Conservation (phyloP, 2,797 vertebrate species). For the Myiotriccus ornatus region DNA sequence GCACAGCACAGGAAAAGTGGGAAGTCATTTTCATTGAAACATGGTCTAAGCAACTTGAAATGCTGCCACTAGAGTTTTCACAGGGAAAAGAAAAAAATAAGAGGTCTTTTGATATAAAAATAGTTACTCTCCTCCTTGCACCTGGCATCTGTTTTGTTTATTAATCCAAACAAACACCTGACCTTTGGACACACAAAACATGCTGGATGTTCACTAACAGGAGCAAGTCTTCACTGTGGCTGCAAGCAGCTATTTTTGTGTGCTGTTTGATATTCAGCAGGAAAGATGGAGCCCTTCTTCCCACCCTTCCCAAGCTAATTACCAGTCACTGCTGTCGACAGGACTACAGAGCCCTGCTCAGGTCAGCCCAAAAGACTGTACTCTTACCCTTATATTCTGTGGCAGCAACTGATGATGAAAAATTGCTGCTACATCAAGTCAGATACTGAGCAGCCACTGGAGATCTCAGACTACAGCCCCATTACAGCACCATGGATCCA, state of each 20-base stretch:
- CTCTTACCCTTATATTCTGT: neutral
- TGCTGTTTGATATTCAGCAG: neutral
- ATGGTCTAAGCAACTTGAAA: conserved; percentile 27
- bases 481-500: accelerated
- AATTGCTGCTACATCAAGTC: neutral
- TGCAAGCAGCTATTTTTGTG: neutral
- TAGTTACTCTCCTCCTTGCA: conserved; percentile 3
- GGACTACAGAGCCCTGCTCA: neutral
- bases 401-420: neutral
- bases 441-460: neutral
- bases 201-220: conserved; percentile 1
- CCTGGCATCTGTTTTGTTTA: conserved; percentile 24
- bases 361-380: neutral
- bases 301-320: neutral
- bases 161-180: conserved; percentile 33
- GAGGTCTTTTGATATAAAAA: conserved; percentile 23
- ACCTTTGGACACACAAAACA: conserved; percentile 1
- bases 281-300: neutral
- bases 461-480: neutral
- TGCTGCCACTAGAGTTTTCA: conserved; percentile 7
- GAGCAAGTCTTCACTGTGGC: neutral
- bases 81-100: neutral
- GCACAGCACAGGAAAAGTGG: conserved; percentile 20
- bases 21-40: conserved; percentile 26
- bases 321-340: neutral